phyloP scores from a whole-genome alignment of 2,797 vertebrate genomes.

The Sarcoramphus papa region DNA sequence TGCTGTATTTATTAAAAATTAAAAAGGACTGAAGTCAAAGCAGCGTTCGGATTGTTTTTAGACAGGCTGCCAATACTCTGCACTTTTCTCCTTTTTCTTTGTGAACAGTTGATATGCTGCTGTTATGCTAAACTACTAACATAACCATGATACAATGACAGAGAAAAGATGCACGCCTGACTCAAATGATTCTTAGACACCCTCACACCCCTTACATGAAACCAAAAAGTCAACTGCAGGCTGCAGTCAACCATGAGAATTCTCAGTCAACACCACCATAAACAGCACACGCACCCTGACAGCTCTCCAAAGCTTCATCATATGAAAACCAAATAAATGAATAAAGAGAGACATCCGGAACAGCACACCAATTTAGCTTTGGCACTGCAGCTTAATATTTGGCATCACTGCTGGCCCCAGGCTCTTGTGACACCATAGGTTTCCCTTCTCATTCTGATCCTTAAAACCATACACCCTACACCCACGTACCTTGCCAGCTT shows the following conservation, averaged over 20 bases:
- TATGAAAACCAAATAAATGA: neutral
- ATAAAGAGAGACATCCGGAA: neutral
- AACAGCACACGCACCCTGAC: rapidly evolving
- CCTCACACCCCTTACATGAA: neutral
- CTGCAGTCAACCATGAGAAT: neutral
- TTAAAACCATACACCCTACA: neutral
- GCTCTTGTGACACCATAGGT: rapidly evolving
- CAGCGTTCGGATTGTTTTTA: neutral
- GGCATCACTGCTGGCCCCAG: neutral
- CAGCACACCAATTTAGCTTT: neutral
- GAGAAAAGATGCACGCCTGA: neutral
- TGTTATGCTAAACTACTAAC: neutral
- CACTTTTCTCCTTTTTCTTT: neutral
- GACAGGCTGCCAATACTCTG: neutral
- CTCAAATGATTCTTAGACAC: neutral
- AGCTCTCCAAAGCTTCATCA: neutral
- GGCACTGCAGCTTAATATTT: neutral
- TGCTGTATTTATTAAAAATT: neutral
- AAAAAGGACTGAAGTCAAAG: neutral
- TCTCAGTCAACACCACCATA: neutral
- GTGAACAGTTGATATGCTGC: neutral
- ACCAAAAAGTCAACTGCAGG: neutral
- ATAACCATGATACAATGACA: neutral
- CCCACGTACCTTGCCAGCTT: rapidly evolving
- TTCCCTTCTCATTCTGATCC: neutral